Conservation (phyloP, 1,140 invertebrate species). For the Ruditapes philippinarum region DNA sequence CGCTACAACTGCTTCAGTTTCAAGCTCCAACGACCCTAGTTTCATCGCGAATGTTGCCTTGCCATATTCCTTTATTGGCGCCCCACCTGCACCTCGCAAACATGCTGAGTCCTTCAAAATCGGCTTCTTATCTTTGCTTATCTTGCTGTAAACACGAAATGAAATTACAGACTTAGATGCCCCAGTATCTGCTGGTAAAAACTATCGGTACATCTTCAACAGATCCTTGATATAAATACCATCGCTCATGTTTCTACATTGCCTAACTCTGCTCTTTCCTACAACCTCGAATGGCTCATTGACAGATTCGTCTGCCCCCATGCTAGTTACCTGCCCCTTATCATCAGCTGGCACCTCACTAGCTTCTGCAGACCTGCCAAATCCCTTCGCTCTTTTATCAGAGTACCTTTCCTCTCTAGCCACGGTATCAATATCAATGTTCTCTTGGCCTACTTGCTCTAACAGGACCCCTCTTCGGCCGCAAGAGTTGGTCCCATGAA, state of each 20-base stretch:
- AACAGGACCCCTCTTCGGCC: slow-evolving; percentile 27
- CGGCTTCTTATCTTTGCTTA: neutral
- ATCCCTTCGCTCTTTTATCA: too few relatives aligned
- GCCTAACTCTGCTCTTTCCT: neutral
- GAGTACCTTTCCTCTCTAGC: neutral
- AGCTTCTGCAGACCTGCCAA: too few relatives aligned
- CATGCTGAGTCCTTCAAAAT: neutral
- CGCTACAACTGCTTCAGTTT: neutral
- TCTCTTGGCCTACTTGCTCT: too few relatives aligned
- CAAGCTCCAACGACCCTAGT: neutral
- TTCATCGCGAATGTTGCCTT: neutral
- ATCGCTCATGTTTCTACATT: neutral
- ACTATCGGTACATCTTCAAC: neutral
- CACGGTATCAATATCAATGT: too few relatives aligned
- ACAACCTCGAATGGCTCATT: too few relatives aligned
- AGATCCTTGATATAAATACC: slow-evolving; percentile 3
- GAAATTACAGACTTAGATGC: neutral
- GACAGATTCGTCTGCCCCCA: too few relatives aligned
- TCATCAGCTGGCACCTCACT: too few relatives aligned
- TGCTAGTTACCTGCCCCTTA: too few relatives aligned
- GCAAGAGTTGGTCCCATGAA: slow-evolving; percentile 39
- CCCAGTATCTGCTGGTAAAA: neutral
- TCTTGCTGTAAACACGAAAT: neutral
- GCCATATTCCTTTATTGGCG: neutral
- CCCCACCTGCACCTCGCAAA: neutral